Evolutionary conservation across 35 echinoderm and acorn worm genomes (phyloP).

Genomic region (Apostichopus japonicus): DNA sequence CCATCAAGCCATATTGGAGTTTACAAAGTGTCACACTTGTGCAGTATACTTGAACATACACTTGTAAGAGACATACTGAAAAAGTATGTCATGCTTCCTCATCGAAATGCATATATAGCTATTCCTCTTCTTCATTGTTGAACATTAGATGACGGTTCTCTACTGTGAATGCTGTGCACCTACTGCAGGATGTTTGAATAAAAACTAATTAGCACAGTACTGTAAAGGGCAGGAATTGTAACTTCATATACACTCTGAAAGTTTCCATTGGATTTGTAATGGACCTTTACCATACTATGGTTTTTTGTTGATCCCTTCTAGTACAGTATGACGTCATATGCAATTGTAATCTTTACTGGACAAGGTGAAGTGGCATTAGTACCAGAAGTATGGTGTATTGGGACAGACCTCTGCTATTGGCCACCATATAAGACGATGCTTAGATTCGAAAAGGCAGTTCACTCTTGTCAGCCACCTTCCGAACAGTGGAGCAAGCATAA

Average conservation of each 20-base stretch:
- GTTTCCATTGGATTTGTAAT: too few relatives aligned
- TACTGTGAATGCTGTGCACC: too few relatives aligned
- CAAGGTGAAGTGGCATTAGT: constrained; percentile 18
- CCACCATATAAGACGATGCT: background rate
- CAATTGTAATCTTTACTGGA: background rate
- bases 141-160: background rate
- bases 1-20: background rate
- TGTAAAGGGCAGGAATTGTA: too few relatives aligned
- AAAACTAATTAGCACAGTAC: too few relatives aligned
- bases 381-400: constrained; percentile 17
- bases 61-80: background rate
- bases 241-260: too few relatives aligned
- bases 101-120: background rate
- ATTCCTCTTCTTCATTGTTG: background rate
- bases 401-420: background rate
- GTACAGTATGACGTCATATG: constrained; percentile 29
- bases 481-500: background rate
- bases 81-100: background rate
- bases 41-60: background rate
- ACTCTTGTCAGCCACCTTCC: background rate
- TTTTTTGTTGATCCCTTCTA: background rate
- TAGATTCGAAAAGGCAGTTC: constrained; percentile 18
- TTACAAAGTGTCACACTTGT: background rate
- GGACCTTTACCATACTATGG: too few relatives aligned
- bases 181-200: too few relatives aligned